Percentiles rank a stretch among this genome's conserved stretches.
phyloP scores from a whole-genome alignment of 2,113 vertebrate genomes.

The Callocephalon fimbriatum region DNA sequence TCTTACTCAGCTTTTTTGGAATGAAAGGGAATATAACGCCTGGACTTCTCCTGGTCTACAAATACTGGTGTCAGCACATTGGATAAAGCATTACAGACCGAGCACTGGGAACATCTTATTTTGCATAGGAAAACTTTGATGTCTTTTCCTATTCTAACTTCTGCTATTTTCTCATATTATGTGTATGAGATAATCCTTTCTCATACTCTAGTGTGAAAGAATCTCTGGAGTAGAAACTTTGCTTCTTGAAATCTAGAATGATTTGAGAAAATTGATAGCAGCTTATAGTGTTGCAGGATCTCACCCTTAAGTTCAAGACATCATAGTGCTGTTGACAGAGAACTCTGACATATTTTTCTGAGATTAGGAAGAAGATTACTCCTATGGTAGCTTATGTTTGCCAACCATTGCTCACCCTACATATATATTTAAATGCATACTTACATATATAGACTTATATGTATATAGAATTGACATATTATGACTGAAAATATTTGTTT shows the following conservation, averaged over 20 bases:
- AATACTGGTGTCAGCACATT: background rate
- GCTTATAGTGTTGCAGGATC: background rate
- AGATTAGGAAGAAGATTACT: background rate
- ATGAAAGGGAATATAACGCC: background rate
- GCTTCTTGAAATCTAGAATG: background rate
- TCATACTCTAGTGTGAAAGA: background rate
- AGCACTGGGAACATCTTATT: background rate
- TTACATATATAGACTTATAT: background rate
- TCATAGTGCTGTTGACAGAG: background rate
- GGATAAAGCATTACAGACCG: background rate
- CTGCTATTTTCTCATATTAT: background rate
- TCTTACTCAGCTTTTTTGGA: background rate
- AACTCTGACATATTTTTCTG: background rate
- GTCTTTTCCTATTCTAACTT: background rate
- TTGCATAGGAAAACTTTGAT: background rate
- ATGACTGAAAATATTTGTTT: background rate
- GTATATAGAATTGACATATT: background rate
- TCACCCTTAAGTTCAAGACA: background rate
- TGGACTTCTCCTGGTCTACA: background rate
- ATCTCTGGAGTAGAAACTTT: background rate
- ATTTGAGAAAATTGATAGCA: background rate
- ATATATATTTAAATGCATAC: background rate
- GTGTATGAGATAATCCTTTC: background rate
- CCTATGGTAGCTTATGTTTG: accelerated
- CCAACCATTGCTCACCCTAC: background rate